Conservation (phyloP, 2,797 vertebrate genomes). For the Myotis myotis region DNA sequence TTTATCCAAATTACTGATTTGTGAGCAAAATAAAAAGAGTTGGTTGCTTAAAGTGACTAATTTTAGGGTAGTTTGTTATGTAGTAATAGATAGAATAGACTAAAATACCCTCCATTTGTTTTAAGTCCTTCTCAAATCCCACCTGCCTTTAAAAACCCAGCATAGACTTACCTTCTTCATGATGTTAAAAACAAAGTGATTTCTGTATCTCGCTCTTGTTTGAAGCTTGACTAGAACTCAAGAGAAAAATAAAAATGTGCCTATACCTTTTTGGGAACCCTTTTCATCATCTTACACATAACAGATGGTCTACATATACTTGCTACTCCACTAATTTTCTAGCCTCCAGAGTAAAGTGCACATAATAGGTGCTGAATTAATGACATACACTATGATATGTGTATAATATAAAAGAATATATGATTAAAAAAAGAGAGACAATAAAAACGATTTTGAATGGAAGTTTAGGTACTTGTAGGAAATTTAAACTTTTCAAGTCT, state of each 20-base stretch:
- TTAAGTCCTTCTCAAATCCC: conserved; percentile 14
- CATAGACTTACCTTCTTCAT: neutral
- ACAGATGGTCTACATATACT: neutral
- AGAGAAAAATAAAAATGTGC: neutral
- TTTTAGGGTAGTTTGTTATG: neutral
- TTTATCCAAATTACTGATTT: neutral
- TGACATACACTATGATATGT: neutral
- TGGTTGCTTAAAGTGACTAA: neutral
- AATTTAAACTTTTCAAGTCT: conserved; percentile 38
- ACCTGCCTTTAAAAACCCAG: neutral
- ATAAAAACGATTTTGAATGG: neutral
- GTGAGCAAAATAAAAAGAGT: conserved; percentile 38
- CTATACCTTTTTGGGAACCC: neutral
- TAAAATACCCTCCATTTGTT: neutral
- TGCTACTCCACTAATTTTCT: neutral
- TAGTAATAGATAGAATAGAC: neutral
- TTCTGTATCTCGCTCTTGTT: neutral
- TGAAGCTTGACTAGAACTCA: neutral
- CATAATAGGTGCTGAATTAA: neutral
- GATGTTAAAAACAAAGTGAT: conserved; percentile 2
- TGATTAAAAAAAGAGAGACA: neutral
- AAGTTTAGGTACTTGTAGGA: neutral
- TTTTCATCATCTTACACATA: neutral
- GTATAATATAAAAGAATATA: conserved; percentile 26
- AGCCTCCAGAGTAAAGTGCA: conserved; percentile 27